phyloP scores from a whole-genome alignment of 2,113 vertebrate species.

The Meriones unguiculatus region DNA sequence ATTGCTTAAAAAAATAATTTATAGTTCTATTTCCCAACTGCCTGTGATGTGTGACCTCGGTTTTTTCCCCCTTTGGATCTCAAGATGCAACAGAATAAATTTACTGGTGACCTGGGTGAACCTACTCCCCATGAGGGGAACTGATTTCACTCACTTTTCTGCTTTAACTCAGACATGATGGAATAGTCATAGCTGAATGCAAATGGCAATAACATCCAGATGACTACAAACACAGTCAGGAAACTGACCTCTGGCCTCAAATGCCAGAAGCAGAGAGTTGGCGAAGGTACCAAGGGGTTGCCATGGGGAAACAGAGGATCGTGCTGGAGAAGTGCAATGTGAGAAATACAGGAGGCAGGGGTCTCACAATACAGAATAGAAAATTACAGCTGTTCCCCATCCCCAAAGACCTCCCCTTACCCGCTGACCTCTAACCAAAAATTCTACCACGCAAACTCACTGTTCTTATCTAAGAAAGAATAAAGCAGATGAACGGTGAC shows the following conservation, averaged over 20 bases:
- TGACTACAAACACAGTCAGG: neutral
- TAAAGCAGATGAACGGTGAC: neutral
- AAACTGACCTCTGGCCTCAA: conserved; percentile 27
- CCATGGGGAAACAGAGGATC: neutral
- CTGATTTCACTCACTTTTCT: neutral
- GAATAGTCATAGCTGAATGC: conserved; percentile 33
- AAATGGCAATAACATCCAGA: neutral
- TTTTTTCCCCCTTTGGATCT: conserved; percentile 41
- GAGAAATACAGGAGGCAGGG: neutral
- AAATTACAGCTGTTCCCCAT: neutral
- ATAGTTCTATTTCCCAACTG: conserved; percentile 5
- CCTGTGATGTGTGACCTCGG: conserved; percentile 24
- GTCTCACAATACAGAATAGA: neutral
- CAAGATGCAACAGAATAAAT: conserved; percentile 66
- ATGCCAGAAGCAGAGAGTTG: neutral
- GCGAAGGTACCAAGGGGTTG: neutral
- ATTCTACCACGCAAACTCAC: neutral
- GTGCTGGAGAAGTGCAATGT: too few relatives aligned
- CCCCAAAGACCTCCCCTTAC: neutral
- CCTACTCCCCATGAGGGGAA: neutral
- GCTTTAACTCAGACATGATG: neutral
- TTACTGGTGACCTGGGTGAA: neutral
- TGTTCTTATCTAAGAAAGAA: conserved; percentile 24
- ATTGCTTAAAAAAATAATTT: neutral
- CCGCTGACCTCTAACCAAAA: neutral